phyloP scores from a whole-genome alignment of 2,113 vertebrate genomes.

The Bujurquina vittata region DNA sequence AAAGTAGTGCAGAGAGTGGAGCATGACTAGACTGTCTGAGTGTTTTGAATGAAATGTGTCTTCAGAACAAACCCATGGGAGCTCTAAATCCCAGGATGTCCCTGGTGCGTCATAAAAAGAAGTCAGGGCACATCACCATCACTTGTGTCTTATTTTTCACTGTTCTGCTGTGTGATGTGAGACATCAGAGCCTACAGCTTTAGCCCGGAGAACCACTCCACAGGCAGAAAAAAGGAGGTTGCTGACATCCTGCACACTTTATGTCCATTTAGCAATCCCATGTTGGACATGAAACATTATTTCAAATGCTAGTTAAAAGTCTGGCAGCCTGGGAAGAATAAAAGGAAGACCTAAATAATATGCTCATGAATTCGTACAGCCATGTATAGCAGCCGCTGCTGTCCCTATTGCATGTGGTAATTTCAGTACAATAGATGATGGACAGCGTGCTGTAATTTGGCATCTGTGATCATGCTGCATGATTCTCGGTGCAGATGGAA shows the following conservation, averaged over 20 bases:
- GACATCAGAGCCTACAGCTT: conserved; percentile 65
- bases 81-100: conserved; percentile 66
- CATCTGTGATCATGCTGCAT: conserved; percentile 33
- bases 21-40: conserved; percentile 59
- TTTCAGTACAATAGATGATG: conserved; percentile 49
- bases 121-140: conserved; percentile 76
- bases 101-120: conserved; percentile 69
- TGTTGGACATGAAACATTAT: conserved; percentile 36
- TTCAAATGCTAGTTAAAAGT: conserved; percentile 42
- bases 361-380: conserved; percentile 17
- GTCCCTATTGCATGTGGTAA: conserved; percentile 7
- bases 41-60: conserved; percentile 68
- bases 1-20: conserved; percentile 27
- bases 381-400: not conserved
- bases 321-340: conserved; percentile 33
- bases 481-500: conserved; percentile 27
- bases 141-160: conserved; percentile 68
- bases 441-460: conserved; percentile 42
- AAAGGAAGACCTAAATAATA: conserved; percentile 39
- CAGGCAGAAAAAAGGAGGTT: conserved; percentile 46
- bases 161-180: conserved; percentile 63
- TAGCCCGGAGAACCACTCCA: conserved; percentile 47
- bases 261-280: conserved; percentile 52
- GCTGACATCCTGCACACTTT: conserved; percentile 55
- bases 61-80: conserved; percentile 61